Base-by-base conservation (phyloP, 2,797 vertebrate species). In the Steatocranus sp. region DNA sequence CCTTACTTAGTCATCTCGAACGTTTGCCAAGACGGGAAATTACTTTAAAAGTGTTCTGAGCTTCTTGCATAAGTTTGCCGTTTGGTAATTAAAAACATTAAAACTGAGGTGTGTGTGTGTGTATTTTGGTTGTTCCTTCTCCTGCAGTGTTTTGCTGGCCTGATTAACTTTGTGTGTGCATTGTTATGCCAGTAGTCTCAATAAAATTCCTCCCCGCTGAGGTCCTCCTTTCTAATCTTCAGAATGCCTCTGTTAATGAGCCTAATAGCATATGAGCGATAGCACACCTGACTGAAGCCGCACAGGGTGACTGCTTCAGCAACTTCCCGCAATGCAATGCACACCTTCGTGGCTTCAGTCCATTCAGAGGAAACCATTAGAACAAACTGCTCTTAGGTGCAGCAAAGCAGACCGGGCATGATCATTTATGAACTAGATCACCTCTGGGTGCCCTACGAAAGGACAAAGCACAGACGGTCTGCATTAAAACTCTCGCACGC, bases 301-400 rank as follows among this genome's bases (percentile, higher is more conserved):
- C 87, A 86, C 53, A 25, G 93, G 90, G 81, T 95, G 93, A 95
- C 93, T 89, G 94, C 88, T 84, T 92, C 87, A 78, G 85, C 91
- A 81, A 94, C 91, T 95, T 96, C 94, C 94, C 83, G 87, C 91
- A 91, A 87, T 90, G 88, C 89, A 75, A 83, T 85, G 92, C 91
- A 92, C 82, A 76, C 86, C 87, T 83, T 84, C 83, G 89, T 87
- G 91, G 88, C 83, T 90, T 84, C 82, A 75, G 74, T 94, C 94
- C 94, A 94, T 96, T 95, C 90, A 82, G 89, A 88, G 93, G 94
- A 96, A 96, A 89, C 94, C 95, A 96, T 95, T 96, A 96, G 95
- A 95, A 96, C 96, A 96, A 96, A 96, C 91, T 92, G 93, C 95
- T 95, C 89, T 93, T 76, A 66, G 92, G 96, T 93, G 93, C 95